Evolutionary conservation across 2,113 vertebrate species (phyloP), one percentile per base, ranked within the genome.

Genomic region (Bufo gargarizans): DNA sequence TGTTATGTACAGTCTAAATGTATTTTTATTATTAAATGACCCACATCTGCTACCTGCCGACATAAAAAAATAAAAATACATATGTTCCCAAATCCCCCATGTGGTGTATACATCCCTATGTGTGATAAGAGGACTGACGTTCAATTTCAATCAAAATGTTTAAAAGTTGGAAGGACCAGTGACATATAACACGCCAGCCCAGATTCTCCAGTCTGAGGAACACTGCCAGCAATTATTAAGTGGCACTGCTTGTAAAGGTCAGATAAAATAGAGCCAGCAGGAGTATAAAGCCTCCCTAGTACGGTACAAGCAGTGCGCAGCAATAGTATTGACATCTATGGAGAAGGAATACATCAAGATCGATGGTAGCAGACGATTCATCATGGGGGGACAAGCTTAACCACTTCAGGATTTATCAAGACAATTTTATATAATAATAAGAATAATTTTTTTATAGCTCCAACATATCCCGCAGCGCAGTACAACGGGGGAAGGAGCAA

Each of bases 291-390:
- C 33, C 22, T 81, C 56, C 55, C 22, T 59, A 59, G 55, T 16
- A 43, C 10, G 78, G 55, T 61, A 59, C 56, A 81, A 81, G 56
- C 78, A 45, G 78, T 19, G 56, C 55, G 47, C 55, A 81, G 61
- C 78, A 61, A 80, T 59, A 14, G n/a, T 13, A 61, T 59, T 17
- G 78, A 61, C 58, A 81, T 59, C 78, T 56, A 45, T 43, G 22
- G 33, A 81, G 56, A 59, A 81, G 19, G 78, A 81, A 59, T 81
- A 81, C 33, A 61, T 80, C 53, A 56, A 80, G 77, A 59, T 80
- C 22, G 7, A 81, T 81, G 12, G 14, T 3, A 19, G 6, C 7
- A 45, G 33, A 59, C 2, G 78, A 19, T 17, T 61, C 12, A 22
- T 43, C 56, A 4, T 19, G 6, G 53, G 10, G 17, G n/a, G 7